A percentile compares a stretch with the other conserved stretches of the same genome.
Conservation (phyloP, 2,888 invertebrate genomes). For the Metopia argyrocephala region DNA sequence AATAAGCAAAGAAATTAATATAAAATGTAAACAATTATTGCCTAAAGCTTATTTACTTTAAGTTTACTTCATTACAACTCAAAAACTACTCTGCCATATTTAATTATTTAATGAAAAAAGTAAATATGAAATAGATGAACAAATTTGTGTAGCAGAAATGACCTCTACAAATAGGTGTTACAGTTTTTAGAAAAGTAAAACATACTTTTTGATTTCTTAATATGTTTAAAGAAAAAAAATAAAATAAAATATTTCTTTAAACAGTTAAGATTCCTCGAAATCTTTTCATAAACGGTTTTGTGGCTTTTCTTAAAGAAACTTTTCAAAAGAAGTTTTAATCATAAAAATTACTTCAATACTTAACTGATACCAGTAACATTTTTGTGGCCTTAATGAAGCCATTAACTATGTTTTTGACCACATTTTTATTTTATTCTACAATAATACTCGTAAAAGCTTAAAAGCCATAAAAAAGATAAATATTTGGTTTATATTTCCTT, state of each 20-base stretch:
- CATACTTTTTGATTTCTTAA: too few species aligned
- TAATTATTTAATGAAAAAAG: neutral
- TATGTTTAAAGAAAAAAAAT: too few species aligned
- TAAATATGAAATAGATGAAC: neutral
- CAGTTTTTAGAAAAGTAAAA: too few species aligned
- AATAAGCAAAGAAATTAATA: neutral
- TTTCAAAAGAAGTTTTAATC: too few species aligned
- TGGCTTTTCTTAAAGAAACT: too few species aligned
- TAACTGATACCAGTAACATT: neutral
- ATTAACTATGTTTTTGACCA: slow-evolving; percentile 24
- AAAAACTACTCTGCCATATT: too few species aligned
- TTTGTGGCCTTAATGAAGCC: neutral
- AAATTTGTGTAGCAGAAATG: neutral
- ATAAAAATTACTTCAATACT: neutral
- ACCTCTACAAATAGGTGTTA: neutral
- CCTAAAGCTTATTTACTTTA: neutral
- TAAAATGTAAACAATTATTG: neutral
- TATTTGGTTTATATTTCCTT: neutral
- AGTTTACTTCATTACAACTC: neutral
- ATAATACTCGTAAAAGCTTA: neutral
- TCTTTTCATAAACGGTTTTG: too few species aligned
- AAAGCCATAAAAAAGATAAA: slow-evolving; percentile 9
- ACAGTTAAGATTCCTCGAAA: too few species aligned
- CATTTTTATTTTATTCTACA: neutral
- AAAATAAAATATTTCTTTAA: too few species aligned